Evolutionary conservation across 2,113 vertebrate genomes (phyloP).

Genomic region (Rhinogobius similis): DNA sequence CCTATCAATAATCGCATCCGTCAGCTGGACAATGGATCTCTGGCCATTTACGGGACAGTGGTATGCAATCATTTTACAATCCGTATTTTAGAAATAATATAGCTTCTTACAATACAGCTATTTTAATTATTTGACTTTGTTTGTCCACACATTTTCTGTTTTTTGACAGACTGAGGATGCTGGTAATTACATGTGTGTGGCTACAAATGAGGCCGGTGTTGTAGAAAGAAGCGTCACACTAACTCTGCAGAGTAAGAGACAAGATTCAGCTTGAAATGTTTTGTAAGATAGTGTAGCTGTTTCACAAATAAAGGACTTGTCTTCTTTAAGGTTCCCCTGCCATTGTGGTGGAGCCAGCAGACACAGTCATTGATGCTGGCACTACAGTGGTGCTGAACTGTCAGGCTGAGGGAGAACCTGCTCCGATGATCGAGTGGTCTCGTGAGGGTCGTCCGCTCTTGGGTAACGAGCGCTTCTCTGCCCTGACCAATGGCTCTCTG

Average conservation of each 20-base stretch:
- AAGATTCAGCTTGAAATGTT: neutral
- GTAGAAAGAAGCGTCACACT: constrained; percentile 88
- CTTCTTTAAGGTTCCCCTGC: constrained; percentile 81
- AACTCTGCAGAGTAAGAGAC: constrained; percentile 88
- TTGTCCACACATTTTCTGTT: neutral
- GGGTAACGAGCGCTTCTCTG: constrained; percentile 70
- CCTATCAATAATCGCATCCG: constrained; percentile 83
- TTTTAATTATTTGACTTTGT: neutral
- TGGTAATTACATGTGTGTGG: constrained; percentile 92
- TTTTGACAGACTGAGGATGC: constrained; percentile 88
- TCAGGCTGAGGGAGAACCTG: constrained; percentile 87
- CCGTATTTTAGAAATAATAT: neutral
- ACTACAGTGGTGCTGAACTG: constrained; percentile 84
- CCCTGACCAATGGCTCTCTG: constrained; percentile 85
- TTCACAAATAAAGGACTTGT: neutral
- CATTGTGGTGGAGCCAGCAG: constrained; percentile 83
- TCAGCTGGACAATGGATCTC: constrained; percentile 90
- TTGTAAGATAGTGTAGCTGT: neutral
- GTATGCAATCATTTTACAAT: constrained; percentile 71
- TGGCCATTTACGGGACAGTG: constrained; percentile 92
- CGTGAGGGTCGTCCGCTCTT: constrained; percentile 79
- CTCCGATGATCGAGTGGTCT: constrained; percentile 84
- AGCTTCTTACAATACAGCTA: neutral
- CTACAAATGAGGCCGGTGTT: constrained; percentile 89
- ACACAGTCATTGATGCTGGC: constrained; percentile 82